A percentile compares a stretch with the other conserved stretches of the same genome.
Conservation (phyloP, 1,140 invertebrate genomes). For the Zaprionus taronus region DNA sequence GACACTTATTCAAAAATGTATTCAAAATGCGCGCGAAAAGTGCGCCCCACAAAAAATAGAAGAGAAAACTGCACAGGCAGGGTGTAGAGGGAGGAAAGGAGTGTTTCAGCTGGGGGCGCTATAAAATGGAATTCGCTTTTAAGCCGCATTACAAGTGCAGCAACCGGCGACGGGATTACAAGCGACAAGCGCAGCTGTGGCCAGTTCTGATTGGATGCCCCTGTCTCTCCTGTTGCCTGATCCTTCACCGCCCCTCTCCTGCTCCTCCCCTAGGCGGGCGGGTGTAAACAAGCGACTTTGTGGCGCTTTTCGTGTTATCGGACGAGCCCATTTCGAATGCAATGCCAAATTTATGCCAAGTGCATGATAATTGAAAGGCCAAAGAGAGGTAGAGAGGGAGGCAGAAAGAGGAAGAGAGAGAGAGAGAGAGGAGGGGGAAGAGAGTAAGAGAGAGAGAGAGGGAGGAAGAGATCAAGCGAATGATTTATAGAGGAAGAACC, state of each 20-base stretch:
- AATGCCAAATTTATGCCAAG: constrained; percentile 63
- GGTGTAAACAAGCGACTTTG: constrained; percentile 78
- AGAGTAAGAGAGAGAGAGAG: not conserved
- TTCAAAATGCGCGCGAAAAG: constrained; percentile 70
- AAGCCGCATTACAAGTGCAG: constrained; percentile 82
- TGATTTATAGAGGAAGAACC: too few species aligned
- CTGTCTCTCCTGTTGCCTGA: not conserved
- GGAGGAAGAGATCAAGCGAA: too few species aligned
- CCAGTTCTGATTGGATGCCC: constrained; percentile 41
- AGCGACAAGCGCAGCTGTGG: constrained; percentile 74
- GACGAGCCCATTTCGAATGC: constrained; percentile 59
- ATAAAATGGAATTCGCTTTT: constrained; percentile 58
- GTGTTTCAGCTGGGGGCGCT: constrained; percentile 23
- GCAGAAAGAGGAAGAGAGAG: not conserved
- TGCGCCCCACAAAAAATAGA: constrained; percentile 14
- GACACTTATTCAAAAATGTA: constrained; percentile 82
- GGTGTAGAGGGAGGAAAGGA: too few species aligned
- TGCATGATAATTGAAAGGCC: constrained; percentile 70
- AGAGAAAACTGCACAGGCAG: constrained; percentile 23
- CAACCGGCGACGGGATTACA: constrained; percentile 66
- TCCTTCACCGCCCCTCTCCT: too few species aligned
- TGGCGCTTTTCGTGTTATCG: constrained; percentile 71
- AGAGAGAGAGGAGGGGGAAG: not conserved
- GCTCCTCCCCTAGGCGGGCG: constrained; percentile 42
- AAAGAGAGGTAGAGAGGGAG: constrained; percentile 11